These are phyloP conservation scores for Trididemnum clinides DNA, from an alignment of 23 tunicate species.

Conservation along the genomic window DNA sequence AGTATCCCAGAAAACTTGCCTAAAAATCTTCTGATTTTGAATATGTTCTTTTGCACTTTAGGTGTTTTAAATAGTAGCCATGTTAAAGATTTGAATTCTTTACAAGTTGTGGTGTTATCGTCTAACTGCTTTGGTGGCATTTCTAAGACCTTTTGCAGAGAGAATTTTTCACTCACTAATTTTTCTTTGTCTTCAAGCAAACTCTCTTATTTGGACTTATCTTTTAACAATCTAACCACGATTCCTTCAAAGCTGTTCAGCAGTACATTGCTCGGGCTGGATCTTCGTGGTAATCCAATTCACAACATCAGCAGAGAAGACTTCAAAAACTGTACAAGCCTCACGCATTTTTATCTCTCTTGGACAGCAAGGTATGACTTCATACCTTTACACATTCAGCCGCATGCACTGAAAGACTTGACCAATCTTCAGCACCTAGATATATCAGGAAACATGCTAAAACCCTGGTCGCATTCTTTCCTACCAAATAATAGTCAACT, in stretches of 20 bases:
- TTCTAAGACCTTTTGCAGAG: not conserved
- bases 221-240: not conserved
- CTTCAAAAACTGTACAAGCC: not conserved
- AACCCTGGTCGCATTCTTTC: not conserved
- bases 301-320: not conserved
- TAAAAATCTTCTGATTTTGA: not conserved
- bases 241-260: not conserved
- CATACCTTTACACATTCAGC: not conserved
- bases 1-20: not conserved
- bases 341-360: not conserved
- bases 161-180: not conserved
- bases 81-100: not conserved
- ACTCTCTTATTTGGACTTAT: not conserved
- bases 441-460: conserved; percentile 6
- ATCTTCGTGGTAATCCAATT: conserved; percentile 12
- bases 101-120: not conserved
- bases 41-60: not conserved
- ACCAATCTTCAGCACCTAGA: not conserved
- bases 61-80: not conserved
- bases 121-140: not conserved
- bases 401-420: not conserved
- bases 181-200: not conserved
- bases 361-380: not conserved
- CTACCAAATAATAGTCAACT: not conserved
- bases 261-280: not conserved